Evolutionary conservation across 1,140 invertebrate species (phyloP).

Genomic region (Dufourea novaeangliae): DNA sequence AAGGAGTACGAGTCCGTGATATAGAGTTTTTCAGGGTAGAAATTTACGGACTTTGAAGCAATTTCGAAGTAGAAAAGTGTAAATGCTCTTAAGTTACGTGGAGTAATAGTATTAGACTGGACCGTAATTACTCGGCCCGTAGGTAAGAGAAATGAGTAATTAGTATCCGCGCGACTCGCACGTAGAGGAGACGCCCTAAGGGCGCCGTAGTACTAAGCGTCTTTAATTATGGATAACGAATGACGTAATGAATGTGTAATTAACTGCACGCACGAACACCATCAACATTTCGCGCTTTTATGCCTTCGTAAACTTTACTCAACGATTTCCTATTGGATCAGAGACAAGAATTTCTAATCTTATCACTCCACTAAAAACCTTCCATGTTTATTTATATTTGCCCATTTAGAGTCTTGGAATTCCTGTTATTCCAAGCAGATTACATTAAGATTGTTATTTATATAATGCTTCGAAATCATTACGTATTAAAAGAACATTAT

Average conservation of each 20-base stretch:
- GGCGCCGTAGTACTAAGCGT: slow-evolving; percentile 67
- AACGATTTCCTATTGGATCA: slow-evolving; percentile 16
- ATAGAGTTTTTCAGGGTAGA: neutral
- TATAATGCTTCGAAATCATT: too few relatives aligned
- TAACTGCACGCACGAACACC: slow-evolving; percentile 58
- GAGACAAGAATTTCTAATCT: neutral
- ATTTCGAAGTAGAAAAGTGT: neutral
- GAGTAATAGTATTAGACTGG: slow-evolving; percentile 49
- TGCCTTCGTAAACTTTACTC: neutral
- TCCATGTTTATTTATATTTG: too few relatives aligned
- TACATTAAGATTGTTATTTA: too few relatives aligned
- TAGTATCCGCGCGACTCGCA: slow-evolving; percentile 51
- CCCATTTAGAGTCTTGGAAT: too few relatives aligned
- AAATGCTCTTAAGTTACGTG: slow-evolving; percentile 2
- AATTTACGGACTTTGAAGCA: neutral
- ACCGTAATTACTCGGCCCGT: slow-evolving; percentile 54
- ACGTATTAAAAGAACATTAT: too few relatives aligned
- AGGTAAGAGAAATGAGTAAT: slow-evolving; percentile 69
- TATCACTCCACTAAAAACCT: too few relatives aligned
- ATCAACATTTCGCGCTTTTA: slow-evolving; percentile 54
- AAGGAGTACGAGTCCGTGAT: neutral
- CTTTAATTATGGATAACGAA: slow-evolving; percentile 76
- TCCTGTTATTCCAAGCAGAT: too few relatives aligned
- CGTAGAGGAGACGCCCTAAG: slow-evolving; percentile 49
- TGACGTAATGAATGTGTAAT: slow-evolving; percentile 71